Conservation (phyloP, 1,140 invertebrate genomes). For the Pseudoatta argentina region DNA sequence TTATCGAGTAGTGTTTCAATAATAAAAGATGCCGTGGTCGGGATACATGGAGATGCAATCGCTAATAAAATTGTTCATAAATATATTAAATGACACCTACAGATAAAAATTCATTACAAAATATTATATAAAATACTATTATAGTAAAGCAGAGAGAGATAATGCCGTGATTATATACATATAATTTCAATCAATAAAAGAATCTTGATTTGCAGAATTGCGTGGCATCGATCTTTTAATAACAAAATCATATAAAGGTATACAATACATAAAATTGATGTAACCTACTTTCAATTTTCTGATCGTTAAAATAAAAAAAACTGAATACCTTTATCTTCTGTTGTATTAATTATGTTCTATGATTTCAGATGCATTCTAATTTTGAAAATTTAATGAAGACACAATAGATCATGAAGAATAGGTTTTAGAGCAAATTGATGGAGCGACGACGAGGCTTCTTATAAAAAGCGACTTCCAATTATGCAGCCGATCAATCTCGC, state of each 20-base stretch:
- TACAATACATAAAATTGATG: not conserved
- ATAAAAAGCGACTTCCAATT: slow-evolving; percentile 55
- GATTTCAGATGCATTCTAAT: not conserved
- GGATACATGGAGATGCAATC: not conserved
- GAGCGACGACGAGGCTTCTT: slow-evolving; percentile 31
- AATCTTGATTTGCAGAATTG: not conserved
- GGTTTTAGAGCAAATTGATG: slow-evolving; percentile 47
- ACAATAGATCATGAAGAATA: slow-evolving; percentile 14
- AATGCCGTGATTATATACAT: not conserved
- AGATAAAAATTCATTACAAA: not conserved
- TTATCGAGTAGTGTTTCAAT: slow-evolving; percentile 1
- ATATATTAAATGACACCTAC: not conserved
- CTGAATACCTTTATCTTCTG: too few relatives aligned
- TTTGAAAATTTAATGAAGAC: not conserved
- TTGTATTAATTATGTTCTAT: not conserved
- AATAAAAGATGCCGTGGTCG: not conserved
- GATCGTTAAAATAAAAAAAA: too few relatives aligned
- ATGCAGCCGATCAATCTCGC: slow-evolving; percentile 55
- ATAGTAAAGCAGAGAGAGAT: not conserved
- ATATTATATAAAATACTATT: not conserved
- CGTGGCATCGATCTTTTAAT: not conserved
- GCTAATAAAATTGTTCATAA: not conserved
- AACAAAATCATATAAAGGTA: not conserved
- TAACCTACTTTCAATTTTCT: too few relatives aligned
- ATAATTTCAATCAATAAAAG: not conserved